These are phyloP conservation scores for Boleophthalmus pectinirostris DNA, from an alignment of 2,113 vertebrate species.

Conservation along the genomic window DNA sequence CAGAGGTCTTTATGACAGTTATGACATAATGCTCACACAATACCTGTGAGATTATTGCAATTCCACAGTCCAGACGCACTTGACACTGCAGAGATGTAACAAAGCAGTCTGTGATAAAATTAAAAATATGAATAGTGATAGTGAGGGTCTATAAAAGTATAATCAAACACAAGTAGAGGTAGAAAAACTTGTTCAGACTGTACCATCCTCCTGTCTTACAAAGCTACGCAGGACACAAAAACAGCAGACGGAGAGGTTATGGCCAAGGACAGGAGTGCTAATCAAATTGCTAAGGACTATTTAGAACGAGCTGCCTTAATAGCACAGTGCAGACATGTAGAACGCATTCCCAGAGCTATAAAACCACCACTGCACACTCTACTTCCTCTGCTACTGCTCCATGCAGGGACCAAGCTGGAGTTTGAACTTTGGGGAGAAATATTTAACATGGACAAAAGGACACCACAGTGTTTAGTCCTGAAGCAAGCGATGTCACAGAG, in stretches of 20 bases:
- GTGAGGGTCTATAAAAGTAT: background rate
- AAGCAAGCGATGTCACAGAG: conserved; percentile 40
- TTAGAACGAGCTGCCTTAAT: conserved; percentile 7
- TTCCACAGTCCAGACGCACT: background rate
- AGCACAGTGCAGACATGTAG: conserved; percentile 8
- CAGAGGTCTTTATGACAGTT: background rate
- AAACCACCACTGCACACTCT: conserved; percentile 13
- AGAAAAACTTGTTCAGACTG: background rate
- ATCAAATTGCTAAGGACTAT: conserved; percentile 20
- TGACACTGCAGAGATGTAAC: conserved; percentile 11
- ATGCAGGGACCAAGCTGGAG: conserved; percentile 26
- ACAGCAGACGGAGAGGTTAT: conserved; percentile 19
- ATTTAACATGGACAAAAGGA: conserved; percentile 26
- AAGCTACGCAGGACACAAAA: conserved; percentile 26
- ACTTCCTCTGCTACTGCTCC: background rate
- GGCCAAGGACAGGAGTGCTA: conserved; percentile 35
- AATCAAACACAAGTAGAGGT: background rate
- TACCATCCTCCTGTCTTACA: background rate
- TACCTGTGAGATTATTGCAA: background rate
- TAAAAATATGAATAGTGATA: background rate
- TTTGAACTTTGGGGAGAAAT: conserved; percentile 6
- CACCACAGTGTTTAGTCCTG: conserved; percentile 22
- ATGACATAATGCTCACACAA: too few species aligned
- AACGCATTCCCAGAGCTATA: conserved; percentile 16
- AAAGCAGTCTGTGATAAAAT: background rate